A percentile compares a stretch with the other conserved stretches of the same genome.
These are phyloP conservation scores for Danio kyathit DNA, from an alignment of 2,797 vertebrate genomes.

Conservation along the genomic window DNA sequence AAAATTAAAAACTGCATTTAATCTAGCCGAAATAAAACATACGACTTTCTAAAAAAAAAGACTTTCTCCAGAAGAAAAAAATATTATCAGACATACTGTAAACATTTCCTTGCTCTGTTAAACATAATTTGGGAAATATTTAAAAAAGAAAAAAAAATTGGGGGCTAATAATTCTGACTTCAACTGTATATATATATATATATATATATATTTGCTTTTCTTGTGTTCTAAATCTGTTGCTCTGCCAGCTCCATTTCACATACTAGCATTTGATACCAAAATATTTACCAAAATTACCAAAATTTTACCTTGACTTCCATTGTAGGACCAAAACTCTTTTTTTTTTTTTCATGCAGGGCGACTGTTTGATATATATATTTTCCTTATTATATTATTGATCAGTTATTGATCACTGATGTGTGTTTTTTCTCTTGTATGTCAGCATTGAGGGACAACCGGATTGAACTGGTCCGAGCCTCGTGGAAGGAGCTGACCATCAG, in stretches of 20 bases:
- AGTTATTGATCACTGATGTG: constrained; percentile 1
- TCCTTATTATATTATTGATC: background rate
- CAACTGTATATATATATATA: too few relatives aligned
- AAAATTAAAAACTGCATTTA: too few relatives aligned
- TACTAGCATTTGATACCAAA: background rate
- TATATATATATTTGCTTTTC: background rate
- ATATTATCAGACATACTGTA: too few relatives aligned
- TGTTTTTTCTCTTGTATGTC: constrained; percentile 40
- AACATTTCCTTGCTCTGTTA: too few relatives aligned
- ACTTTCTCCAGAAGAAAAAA: too few relatives aligned
- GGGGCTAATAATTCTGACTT: too few relatives aligned
- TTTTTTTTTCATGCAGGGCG: background rate
- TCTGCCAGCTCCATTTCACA: background rate
- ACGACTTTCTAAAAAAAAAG: too few relatives aligned
- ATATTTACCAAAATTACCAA: background rate
- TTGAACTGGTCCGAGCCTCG: constrained; percentile 89
- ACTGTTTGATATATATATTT: background rate
- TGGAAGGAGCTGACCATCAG: constrained; percentile 90
- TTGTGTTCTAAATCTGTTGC: background rate
- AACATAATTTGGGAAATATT: too few relatives aligned
- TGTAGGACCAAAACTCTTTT: background rate
- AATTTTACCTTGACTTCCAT: background rate
- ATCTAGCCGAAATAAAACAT: too few relatives aligned
- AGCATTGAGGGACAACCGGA: constrained; percentile 96
- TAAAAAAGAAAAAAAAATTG: too few relatives aligned